A percentile compares a stretch with the other conserved stretches of the same genome.
Conservation (phyloP, 1,140 invertebrate genomes). For the Zophobas morio region DNA sequence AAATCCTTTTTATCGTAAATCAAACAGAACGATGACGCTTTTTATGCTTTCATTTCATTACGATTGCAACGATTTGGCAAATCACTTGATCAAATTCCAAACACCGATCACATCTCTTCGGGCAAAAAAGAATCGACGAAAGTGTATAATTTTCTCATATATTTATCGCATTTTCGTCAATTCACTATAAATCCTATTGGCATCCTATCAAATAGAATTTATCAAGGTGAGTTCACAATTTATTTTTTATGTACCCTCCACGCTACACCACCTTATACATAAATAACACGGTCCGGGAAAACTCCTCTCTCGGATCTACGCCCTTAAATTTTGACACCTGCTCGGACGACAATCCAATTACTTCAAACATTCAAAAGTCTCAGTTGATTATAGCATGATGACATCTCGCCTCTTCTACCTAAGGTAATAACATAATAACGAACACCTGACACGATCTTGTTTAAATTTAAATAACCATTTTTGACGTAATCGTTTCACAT, state of each 20-base stretch:
- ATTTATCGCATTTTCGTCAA: not conserved
- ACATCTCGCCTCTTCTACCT: not conserved
- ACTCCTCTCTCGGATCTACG: not conserved
- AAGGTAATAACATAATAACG: too few species aligned
- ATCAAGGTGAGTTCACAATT: constrained; percentile 11
- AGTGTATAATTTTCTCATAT: constrained; percentile 5
- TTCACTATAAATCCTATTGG: constrained; percentile 4
- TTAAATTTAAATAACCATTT: too few species aligned
- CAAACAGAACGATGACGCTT: not conserved
- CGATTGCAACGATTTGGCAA: constrained; percentile 4
- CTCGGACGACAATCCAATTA: constrained; percentile 33
- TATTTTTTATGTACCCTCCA: constrained; percentile 1
- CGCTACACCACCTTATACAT: constrained; percentile 4
- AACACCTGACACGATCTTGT: too few species aligned
- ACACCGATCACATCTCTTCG: not conserved
- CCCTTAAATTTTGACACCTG: constrained; percentile 7
- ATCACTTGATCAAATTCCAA: constrained; percentile 15
- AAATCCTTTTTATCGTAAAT: constrained; percentile 2
- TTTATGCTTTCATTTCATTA: constrained; percentile 14
- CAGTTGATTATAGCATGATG: constrained; percentile 30
- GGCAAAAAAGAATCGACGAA: not conserved
- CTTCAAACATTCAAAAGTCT: constrained; percentile 3
- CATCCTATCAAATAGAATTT: constrained; percentile 11
- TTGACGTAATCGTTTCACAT: too few species aligned
- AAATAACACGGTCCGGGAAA: constrained; percentile 14